Evolutionary conservation across 2,888 invertebrate species (phyloP), one percentile per base, ranked within the genome.

Genomic region (Phengaris alcon): DNA sequence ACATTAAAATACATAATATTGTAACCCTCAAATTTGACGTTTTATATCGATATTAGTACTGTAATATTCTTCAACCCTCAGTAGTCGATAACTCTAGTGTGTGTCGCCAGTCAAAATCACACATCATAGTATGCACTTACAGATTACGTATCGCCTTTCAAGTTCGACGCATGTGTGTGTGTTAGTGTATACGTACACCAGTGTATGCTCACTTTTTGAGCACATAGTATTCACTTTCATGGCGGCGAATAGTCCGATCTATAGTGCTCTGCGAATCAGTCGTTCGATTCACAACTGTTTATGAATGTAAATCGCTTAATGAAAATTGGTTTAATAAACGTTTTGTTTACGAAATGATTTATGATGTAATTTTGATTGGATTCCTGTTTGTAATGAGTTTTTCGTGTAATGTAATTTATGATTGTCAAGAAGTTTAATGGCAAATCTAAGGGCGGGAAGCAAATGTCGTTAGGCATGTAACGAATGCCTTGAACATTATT

Each of bases 261-360:
- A 35, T 64, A 44, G 64, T 44, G 10, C 52, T 52, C 52, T 52
- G 51, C 13, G 15, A n/a, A 51, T 64, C 35, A 64, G 1, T 35
- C 64, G 54, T 22, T 72, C 64, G 54, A 52, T 72, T 70, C 22
- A 72, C 52, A 35, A 54, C 13, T 54, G 52, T 72, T 54, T 54
- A 52, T 70, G 12, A 69, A 48, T 69, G 69, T 69, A 69, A 64
- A 69, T 69, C 69, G 69, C 48, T 48, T 69, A 69, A 69, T 69
- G 69, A 48, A 69, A 69, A 48, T 69, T 69, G 69, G 46, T 69
- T 46, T 15, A 69, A 15, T 68, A 68, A 69, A 48, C 15, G 69
- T 69, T 69, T 64, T 64, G 64, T 64, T 44, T 44, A 6, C 69
- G 48, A 48, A 48, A 69, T 69, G 69, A 69, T 69, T 69, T 69